Conservation (phyloP, 1,140 invertebrate genomes). For the Argopecten irradians region DNA sequence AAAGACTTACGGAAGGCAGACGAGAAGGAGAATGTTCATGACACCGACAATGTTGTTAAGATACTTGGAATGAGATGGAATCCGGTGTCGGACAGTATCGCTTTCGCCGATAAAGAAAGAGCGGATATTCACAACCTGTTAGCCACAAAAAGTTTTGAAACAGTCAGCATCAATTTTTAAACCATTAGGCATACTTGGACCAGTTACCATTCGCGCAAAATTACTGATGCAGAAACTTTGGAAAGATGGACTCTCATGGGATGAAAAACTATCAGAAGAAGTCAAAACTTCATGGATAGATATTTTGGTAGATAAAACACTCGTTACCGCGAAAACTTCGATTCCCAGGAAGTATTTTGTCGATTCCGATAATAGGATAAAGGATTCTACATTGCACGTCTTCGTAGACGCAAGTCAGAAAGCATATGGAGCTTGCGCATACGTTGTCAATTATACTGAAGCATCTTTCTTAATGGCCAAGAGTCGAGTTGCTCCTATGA, state of each 20-base stretch:
- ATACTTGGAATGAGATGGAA: conserved; percentile 32
- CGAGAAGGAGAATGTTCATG: background rate
- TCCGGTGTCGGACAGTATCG: background rate
- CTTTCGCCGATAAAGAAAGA: background rate
- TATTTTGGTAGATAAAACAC: background rate
- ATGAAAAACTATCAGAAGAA: conserved; percentile 6
- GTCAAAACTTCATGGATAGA: conserved; percentile 15
- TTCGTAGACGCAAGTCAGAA: conserved; percentile 24
- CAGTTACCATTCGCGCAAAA: background rate
- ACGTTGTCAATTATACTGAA: background rate
- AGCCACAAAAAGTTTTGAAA: background rate
- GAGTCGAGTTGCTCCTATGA: background rate
- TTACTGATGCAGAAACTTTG: conserved; percentile 24
- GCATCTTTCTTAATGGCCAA: conserved; percentile 18
- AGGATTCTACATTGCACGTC: background rate
- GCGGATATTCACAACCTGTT: background rate
- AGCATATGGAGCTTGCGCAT: conserved; percentile 1
- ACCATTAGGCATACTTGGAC: background rate
- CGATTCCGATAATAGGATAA: background rate
- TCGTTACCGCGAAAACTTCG: background rate
- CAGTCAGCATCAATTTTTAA: background rate
- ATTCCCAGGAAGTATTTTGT: background rate
- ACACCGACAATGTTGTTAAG: background rate
- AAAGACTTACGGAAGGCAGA: too few species aligned
- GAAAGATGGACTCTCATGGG: background rate